phyloP scores from a whole-genome alignment of 2,888 invertebrate genomes.

The Andrena minutula region DNA sequence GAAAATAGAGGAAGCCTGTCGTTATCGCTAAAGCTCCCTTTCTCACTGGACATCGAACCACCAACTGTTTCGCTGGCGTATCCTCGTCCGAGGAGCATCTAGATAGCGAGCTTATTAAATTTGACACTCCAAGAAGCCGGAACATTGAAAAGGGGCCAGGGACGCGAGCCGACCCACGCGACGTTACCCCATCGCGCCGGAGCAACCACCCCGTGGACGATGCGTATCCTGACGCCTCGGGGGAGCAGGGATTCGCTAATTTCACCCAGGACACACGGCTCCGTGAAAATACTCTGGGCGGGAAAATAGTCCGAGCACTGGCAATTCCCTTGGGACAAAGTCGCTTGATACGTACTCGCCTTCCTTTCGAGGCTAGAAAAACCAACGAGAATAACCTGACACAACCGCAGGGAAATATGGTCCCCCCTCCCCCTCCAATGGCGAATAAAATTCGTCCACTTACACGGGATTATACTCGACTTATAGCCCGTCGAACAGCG shows the following conservation, averaged over 20 bases:
- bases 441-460: background rate
- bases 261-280: constrained; percentile 77
- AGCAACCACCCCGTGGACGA: constrained; percentile 59
- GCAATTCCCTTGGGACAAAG: constrained; percentile 63
- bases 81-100: constrained; percentile 50
- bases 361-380: background rate
- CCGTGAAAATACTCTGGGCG: constrained; percentile 64
- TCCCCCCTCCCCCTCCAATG: background rate
- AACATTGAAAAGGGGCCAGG: constrained; percentile 83
- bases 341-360: background rate
- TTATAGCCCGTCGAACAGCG: background rate
- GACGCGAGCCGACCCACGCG: constrained; percentile 64
- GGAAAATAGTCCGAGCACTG: constrained; percentile 63
- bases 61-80: background rate
- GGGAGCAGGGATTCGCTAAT: constrained; percentile 82
- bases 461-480: background rate
- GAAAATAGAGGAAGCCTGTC: background rate
- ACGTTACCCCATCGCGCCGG: constrained; percentile 50
- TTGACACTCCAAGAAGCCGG: constrained; percentile 85
- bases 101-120: constrained; percentile 80
- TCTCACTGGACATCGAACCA: no score
- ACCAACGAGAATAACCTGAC: background rate
- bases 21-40: background rate
- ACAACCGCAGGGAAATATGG: background rate
- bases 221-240: constrained; percentile 72